These are phyloP conservation scores for Andrena marginata DNA, from an alignment of 2,888 invertebrate genomes.

Conservation along the genomic window DNA sequence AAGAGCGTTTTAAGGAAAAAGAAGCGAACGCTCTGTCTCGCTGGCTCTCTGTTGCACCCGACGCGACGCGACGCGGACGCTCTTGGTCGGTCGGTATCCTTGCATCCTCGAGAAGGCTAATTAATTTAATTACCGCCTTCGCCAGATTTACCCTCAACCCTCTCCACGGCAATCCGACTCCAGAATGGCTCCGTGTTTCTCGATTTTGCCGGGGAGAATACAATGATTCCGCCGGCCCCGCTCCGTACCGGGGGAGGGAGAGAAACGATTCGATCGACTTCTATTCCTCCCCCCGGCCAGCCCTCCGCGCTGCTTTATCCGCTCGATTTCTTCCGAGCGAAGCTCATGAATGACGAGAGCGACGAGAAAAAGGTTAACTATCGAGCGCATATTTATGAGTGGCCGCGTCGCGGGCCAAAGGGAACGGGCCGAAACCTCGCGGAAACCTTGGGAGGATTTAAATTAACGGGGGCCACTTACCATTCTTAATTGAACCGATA, in stretches of 20 bases:
- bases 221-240: slow-evolving; percentile 51
- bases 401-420: slow-evolving; percentile 53
- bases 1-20: slow-evolving; percentile 82
- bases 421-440: slow-evolving; percentile 42
- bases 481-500: slow-evolving; percentile 64
- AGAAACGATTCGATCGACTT: slow-evolving; percentile 51
- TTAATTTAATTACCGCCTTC: slow-evolving; percentile 83
- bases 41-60: slow-evolving; percentile 29
- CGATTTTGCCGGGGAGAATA: slow-evolving; percentile 43
- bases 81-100: slow-evolving; percentile 70
- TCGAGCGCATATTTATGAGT: slow-evolving; percentile 66
- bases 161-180: slow-evolving; percentile 39
- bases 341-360: slow-evolving; percentile 60
- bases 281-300: neutral
- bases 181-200: slow-evolving; percentile 58
- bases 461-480: slow-evolving; percentile 56
- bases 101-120: slow-evolving; percentile 82
- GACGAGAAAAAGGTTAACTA: slow-evolving; percentile 63
- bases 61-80: slow-evolving; percentile 4
- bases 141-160: slow-evolving; percentile 74
- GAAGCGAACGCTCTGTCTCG: slow-evolving; percentile 61
- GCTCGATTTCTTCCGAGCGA: slow-evolving; percentile 55
- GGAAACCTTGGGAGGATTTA: slow-evolving; percentile 46
- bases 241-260: neutral
- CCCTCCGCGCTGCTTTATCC: slow-evolving; percentile 27